A percentile compares a stretch with the other conserved stretches of the same genome.
These are phyloP conservation scores for Temnothorax ravouxi DNA, from an alignment of 2,888 invertebrate genomes.

Conservation along the genomic window DNA sequence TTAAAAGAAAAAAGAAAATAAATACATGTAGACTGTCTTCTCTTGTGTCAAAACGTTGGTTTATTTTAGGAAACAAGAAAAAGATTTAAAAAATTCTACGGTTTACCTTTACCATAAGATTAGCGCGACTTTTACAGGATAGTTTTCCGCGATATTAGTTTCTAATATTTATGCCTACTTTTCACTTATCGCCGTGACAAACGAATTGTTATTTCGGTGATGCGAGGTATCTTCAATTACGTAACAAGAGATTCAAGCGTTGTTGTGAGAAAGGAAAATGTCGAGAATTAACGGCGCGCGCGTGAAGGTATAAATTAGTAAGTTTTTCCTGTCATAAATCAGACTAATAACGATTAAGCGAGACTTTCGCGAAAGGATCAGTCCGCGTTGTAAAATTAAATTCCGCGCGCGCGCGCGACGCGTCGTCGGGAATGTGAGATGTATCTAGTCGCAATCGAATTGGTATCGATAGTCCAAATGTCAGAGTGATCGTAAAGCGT, in stretches of 20 bases:
- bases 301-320: conserved; percentile 14
- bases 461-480: background rate
- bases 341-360: conserved; percentile 26
- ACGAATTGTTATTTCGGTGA: conserved; percentile 10
- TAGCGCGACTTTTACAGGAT: background rate
- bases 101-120: background rate
- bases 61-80: background rate
- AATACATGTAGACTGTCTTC: too few relatives aligned
- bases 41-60: background rate
- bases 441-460: background rate
- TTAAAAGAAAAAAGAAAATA: background rate
- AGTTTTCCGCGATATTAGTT: background rate
- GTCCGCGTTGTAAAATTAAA: conserved; percentile 4
- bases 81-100: background rate
- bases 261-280: conserved; percentile 20
- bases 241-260: conserved; percentile 10
- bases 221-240: background rate
- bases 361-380: conserved; percentile 11
- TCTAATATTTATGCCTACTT: background rate
- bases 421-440: background rate
- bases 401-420: background rate
- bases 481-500: background rate
- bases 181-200: background rate
- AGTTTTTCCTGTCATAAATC: conserved; percentile 34
- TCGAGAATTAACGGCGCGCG: background rate